These are phyloP conservation scores for Coilia nasus DNA, from an alignment of 2,797 vertebrate genomes.

Conservation along the genomic window DNA sequence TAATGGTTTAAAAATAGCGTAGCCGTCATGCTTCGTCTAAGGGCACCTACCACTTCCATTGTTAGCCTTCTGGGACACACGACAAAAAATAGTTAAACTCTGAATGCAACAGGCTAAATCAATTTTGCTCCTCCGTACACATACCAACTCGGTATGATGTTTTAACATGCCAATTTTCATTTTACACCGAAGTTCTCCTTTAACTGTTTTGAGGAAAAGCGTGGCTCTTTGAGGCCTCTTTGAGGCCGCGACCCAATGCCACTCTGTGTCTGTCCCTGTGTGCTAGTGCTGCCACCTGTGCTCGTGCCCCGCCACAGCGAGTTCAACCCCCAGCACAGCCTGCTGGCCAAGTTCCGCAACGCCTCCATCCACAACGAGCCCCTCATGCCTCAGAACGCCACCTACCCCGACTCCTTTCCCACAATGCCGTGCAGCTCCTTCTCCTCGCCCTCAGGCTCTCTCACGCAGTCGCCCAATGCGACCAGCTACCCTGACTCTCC, in stretches of 20 bases:
- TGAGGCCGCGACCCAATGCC: background rate
- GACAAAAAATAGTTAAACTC: too few species aligned
- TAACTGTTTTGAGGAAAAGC: too few species aligned
- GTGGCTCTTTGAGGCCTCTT: too few species aligned
- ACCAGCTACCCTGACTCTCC: conserved; percentile 88
- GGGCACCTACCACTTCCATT: too few species aligned
- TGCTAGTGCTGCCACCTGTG: conserved; percentile 91
- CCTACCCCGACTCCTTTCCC: conserved; percentile 93
- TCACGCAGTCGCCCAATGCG: conserved; percentile 79
- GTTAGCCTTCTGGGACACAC: too few species aligned
- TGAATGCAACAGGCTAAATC: too few species aligned
- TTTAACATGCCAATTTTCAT: too few species aligned
- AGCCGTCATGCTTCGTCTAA: too few species aligned
- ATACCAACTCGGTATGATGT: too few species aligned
- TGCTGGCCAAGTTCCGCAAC: conserved; percentile 92
- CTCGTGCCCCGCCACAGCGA: conserved; percentile 96
- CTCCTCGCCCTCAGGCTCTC: conserved; percentile 77
- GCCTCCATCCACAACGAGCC: conserved; percentile 91
- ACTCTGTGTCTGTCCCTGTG: conserved; percentile 12
- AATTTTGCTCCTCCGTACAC: too few species aligned
- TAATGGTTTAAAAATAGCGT: too few species aligned
- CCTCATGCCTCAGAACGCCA: conserved; percentile 95
- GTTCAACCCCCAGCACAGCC: conserved; percentile 96
- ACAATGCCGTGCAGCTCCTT: conserved; percentile 81
- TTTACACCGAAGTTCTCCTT: too few species aligned